Evolutionary conservation across 2,888 invertebrate species (phyloP).

Genomic region (Acanthacorydalis orientalis): DNA sequence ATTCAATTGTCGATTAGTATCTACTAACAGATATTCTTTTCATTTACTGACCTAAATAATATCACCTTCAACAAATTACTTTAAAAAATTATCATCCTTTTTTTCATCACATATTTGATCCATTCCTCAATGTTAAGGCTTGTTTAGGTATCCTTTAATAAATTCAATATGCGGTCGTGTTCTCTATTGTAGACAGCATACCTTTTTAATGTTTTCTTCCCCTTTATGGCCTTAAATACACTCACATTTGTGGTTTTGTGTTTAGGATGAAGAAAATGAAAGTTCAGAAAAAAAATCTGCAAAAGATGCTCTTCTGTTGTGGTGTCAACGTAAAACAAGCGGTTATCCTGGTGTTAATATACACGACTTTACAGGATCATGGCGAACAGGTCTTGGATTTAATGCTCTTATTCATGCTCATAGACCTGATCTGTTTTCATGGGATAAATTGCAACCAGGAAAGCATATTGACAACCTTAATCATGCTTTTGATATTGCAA

Average conservation of each 20-base stretch:
- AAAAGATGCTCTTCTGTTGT: slow-evolving; percentile 91
- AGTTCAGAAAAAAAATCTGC: slow-evolving; percentile 97
- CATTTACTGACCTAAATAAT: too few species aligned
- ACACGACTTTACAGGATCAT: slow-evolving; percentile 80
- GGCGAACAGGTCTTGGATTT: slow-evolving; percentile 94
- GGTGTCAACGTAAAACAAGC: slow-evolving; percentile 97
- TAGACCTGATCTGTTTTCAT: slow-evolving; percentile 88
- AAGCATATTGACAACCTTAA: slow-evolving; percentile 91
- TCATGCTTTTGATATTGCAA: slow-evolving; percentile 93
- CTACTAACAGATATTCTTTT: too few species aligned
- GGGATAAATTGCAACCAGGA: slow-evolving; percentile 56
- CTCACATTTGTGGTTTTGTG: too few species aligned
- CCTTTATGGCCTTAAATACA: neutral
- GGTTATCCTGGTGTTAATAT: slow-evolving; percentile 84
- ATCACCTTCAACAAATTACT: too few species aligned
- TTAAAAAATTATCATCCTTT: too few species aligned
- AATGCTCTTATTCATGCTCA: slow-evolving; percentile 98
- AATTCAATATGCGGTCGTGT: too few species aligned
- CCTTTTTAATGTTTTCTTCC: neutral
- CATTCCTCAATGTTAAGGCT: too few species aligned
- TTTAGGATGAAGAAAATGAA: slow-evolving; percentile 83
- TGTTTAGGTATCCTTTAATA: too few species aligned
- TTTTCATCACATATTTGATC: too few species aligned
- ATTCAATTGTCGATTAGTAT: too few species aligned
- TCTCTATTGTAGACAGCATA: too few species aligned